Base-by-base conservation (phyloP, 2,797 vertebrate species). In the Vespertilio murinus region DNA sequence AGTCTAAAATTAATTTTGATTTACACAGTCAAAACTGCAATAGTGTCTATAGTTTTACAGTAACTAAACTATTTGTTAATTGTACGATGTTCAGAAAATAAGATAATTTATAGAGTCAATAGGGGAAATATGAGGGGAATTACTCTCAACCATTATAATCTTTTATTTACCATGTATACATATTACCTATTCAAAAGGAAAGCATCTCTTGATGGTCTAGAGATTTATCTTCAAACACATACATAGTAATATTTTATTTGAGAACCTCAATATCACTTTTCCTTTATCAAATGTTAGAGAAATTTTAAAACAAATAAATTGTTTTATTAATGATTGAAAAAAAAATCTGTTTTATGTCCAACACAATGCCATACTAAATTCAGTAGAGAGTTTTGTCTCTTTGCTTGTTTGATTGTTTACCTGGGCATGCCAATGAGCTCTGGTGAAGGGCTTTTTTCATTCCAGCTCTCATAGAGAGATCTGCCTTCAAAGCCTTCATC, bases 381-480 rank as follows among this genome's bases (percentile, higher is more conserved):
- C 0, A 3, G 5, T 2, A 75, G 54, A 49, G 49, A 23, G 25
- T 12, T 45, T 33, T 54, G 0, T 22, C 93, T 88, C 9, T 45
- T 70, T 47, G 90, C 93, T 97, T 96, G 0, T 16, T 93, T 88
- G 8, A 38, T 59, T 52, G 90, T 94, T 98, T 96, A 99, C 99
- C 99, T 99, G 77, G 99, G 99, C 8, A 98, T 97, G 1, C 98
- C 98, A 33, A 98, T 98, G 89, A 99, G 97, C 33, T 98, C 98
- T 0, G 97, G 98, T 97, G 99, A 99, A 97, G 99, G 99, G 96
- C 99, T 99, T 95, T 98, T 99, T 94, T 98, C 97, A 92, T 98
- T 98, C 99, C 99, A 99, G 95, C 99, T 99, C 71, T 99, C 98
- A 91, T 99, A 99, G 35, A 99, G 98, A 97, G 99, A 99, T 96